Base-by-base conservation (phyloP, 1,140 invertebrate genomes). In the Pachypeltis micranthus region DNA sequence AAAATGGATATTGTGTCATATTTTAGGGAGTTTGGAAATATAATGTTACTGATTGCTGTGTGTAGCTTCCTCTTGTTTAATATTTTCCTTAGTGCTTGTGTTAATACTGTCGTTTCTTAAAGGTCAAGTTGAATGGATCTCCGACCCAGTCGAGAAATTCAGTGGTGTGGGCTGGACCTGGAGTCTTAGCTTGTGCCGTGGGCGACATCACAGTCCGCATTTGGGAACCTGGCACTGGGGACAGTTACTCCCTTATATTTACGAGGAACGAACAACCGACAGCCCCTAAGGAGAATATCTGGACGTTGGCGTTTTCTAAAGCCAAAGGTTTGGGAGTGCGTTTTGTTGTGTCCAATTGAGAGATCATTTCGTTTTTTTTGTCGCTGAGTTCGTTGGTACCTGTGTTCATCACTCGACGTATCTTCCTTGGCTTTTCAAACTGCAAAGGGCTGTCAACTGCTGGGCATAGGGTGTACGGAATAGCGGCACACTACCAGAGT, bases 161-260 rank as follows among this genome's bases (percentile, higher is more conserved):
- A 1, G 64, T 90, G 26, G 80, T 82, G 57, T 94, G 90, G 90
- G 82, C 85, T 39, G 84, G 85, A 14, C 78, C 77, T 44, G 83
- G 81, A 31, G 82, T 81, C 19, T 71, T 93, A 34, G 90, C 89
- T 2, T 83, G 91, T 56, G 80, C 88, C 47, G 86, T 85, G 34
- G 85, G 85, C 55, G 89, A 91, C 70, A 77, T 87, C n/a, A 77
- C 82, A 28, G 83, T 96, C 24, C 83, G 94, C 69, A 83, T 96
- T 68, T 98, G 93, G 93, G 90, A 99, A 73, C 81, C 96, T 68
- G 86, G 95, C 31, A 87, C 84, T 54, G 91, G 93, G 58, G 93
- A 98, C 69, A 97, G 93, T 76, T 93, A 89, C 73, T 81, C 93
- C 0, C 73, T 96, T 12, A 29, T 59, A 72, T 73, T 74, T 27